Percentiles rank a stretch among this genome's conserved stretches.
Evolutionary conservation across 2,888 invertebrate genomes (phyloP).

Genomic region (Dasypolia templi): DNA sequence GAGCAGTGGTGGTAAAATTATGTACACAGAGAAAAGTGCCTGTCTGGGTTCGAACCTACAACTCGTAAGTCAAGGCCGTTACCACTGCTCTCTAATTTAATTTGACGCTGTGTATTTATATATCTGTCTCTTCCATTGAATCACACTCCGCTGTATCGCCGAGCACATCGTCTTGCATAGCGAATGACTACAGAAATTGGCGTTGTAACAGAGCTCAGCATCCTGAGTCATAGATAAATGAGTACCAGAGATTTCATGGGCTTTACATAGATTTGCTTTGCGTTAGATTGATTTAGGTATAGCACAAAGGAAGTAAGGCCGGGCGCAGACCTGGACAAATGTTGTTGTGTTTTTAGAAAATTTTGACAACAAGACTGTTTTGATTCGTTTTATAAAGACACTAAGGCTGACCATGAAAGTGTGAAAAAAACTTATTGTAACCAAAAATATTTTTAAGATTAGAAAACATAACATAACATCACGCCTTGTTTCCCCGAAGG

Average conservation of each 20-base stretch:
- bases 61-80: too few relatives aligned
- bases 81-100: too few relatives aligned
- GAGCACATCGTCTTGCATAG: conserved; percentile 79
- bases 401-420: background rate
- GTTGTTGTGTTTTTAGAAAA: too few relatives aligned
- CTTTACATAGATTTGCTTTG: conserved; percentile 51
- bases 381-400: background rate
- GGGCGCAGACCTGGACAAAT: background rate
- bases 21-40: too few relatives aligned
- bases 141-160: conserved; percentile 34
- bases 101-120: background rate
- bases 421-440: too few relatives aligned
- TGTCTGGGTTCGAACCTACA: too few relatives aligned
- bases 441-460: too few relatives aligned
- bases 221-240: conserved; percentile 63
- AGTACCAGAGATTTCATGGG: conserved; percentile 56
- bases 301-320: background rate
- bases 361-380: background rate
- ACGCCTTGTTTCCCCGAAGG: too few relatives aligned
- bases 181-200: conserved; percentile 80
- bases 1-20: too few relatives aligned
- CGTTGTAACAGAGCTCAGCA: conserved; percentile 67
- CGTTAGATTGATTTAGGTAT: conserved; percentile 31
- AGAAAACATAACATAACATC: too few relatives aligned
- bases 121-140: conserved; percentile 55